Evolutionary conservation across 2,113 vertebrate genomes (phyloP).

Genomic region (Brachyhypopomus occidentalis): DNA sequence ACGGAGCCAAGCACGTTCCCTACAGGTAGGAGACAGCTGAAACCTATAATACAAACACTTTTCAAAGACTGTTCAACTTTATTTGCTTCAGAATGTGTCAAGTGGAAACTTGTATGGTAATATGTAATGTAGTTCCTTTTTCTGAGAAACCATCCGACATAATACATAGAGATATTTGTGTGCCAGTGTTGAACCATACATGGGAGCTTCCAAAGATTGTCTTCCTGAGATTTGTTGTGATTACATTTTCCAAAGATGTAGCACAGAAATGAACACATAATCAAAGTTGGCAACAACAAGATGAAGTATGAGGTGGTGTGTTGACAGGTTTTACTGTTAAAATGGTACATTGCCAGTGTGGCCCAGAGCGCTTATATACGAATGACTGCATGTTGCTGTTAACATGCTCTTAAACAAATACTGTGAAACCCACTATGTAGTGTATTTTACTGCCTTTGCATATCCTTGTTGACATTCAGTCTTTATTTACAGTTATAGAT

Average conservation of each 20-base stretch:
- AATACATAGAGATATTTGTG: neutral
- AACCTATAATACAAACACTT: neutral
- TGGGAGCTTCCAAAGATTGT: neutral
- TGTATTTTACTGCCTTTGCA: neutral
- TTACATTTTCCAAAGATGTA: constrained; percentile 22
- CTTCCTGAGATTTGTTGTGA: neutral
- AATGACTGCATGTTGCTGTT: neutral
- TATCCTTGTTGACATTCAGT: neutral
- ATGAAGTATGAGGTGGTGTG: constrained; percentile 26
- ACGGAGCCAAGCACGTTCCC: constrained; percentile 97
- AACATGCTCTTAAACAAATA: neutral
- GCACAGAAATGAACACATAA: constrained; percentile 10
- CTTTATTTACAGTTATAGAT: neutral
- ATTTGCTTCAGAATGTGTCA: neutral
- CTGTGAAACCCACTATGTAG: neutral
- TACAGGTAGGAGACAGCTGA: constrained; percentile 84
- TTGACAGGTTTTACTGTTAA: constrained; percentile 50
- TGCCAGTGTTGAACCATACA: neutral
- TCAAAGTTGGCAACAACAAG: constrained; percentile 31
- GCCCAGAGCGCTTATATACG: constrained; percentile 11
- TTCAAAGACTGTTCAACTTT: neutral
- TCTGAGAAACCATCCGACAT: neutral
- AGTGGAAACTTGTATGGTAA: neutral
- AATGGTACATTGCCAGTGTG: constrained; percentile 13
- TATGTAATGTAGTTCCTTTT: neutral